These are phyloP conservation scores for Cylas formicarius DNA, from an alignment of 1,140 invertebrate species.

Conservation along the genomic window DNA sequence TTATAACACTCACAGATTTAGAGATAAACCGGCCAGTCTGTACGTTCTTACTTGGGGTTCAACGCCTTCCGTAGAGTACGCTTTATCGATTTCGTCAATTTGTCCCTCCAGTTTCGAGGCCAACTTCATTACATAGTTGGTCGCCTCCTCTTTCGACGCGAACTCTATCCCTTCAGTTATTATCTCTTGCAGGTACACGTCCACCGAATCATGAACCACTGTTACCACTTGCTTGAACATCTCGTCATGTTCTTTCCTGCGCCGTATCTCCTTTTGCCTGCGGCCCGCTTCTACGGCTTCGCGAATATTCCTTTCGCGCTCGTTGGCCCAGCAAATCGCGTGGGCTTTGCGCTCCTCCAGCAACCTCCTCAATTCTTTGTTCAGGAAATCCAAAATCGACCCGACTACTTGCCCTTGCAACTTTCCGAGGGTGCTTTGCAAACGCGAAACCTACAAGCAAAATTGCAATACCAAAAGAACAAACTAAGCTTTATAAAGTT, in stretches of 20 bases:
- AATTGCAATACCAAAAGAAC: neutral
- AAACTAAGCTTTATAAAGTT: neutral
- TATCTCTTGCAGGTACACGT: constrained; percentile 57
- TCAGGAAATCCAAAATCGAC: constrained; percentile 62
- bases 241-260: constrained; percentile 63
- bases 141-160: constrained; percentile 49
- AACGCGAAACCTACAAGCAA: constrained; percentile 27
- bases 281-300: constrained; percentile 65
- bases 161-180: constrained; percentile 54
- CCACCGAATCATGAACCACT: constrained; percentile 54
- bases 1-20: too few relatives aligned
- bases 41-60: constrained; percentile 5
- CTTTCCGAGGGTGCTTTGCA: constrained; percentile 47
- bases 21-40: constrained; percentile 28
- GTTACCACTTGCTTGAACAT: constrained; percentile 54
- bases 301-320: constrained; percentile 56
- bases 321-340: constrained; percentile 59
- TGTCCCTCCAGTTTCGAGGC: constrained; percentile 55
- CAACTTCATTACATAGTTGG: constrained; percentile 46
- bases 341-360: constrained; percentile 65
- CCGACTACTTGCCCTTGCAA: constrained; percentile 58
- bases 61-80: constrained; percentile 25
- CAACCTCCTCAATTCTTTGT: constrained; percentile 64
- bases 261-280: constrained; percentile 58
- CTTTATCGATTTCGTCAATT: constrained; percentile 22